Evolutionary conservation across 2,888 invertebrate genomes (phyloP).

Genomic region (Pherbina coryleti): DNA sequence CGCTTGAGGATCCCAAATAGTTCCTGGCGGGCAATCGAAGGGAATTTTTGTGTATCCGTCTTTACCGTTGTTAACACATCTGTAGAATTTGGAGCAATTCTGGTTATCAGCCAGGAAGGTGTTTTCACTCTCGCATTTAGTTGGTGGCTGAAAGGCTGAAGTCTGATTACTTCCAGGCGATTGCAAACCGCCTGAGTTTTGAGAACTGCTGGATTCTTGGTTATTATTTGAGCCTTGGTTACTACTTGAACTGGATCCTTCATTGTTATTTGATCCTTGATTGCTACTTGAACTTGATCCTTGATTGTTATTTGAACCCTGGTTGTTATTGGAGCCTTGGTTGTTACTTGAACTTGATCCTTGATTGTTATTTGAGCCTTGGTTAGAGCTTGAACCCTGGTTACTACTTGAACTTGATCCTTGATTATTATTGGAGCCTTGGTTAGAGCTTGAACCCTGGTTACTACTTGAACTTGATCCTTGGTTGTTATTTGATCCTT

Average conservation of each 20-base stretch:
- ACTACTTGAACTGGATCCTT: constrained; percentile 34
- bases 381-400: neutral
- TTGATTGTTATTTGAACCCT: neutral
- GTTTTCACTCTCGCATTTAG: constrained; percentile 66
- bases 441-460: neutral
- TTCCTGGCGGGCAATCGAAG: constrained; percentile 72
- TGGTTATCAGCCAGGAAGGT: constrained; percentile 59
- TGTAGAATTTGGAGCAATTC: constrained; percentile 35
- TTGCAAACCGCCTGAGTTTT: constrained; percentile 25
- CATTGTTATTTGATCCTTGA: constrained; percentile 11
- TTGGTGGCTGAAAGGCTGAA: constrained; percentile 53
- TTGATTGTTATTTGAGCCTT: constrained; percentile 45
- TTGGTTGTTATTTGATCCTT: neutral
- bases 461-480: neutral
- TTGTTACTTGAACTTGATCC: constrained; percentile 21
- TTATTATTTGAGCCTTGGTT: constrained; percentile 37
- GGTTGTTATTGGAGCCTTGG: constrained; percentile 31
- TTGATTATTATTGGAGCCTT: neutral
- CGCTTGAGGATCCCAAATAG: constrained; percentile 73
- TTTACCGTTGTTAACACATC: constrained; percentile 71
- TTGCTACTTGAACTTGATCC: neutral
- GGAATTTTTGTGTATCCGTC: constrained; percentile 70
- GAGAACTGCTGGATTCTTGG: constrained; percentile 21
- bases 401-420: neutral
- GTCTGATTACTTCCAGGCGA: constrained; percentile 13